Evolutionary conservation across 2,888 invertebrate species (phyloP).

Genomic region (Agrochola lychnidis): DNA sequence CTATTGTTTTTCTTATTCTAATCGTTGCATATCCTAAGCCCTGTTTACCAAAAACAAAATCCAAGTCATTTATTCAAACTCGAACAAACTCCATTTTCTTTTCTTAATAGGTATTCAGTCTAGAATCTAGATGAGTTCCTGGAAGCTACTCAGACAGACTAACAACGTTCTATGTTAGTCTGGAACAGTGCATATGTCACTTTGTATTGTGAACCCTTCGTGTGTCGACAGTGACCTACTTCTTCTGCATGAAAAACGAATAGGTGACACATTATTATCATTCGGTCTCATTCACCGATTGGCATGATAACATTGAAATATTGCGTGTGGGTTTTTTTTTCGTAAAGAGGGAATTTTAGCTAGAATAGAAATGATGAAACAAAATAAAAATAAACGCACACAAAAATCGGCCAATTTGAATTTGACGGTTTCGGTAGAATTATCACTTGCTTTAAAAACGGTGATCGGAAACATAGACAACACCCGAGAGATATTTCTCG

Average conservation of each 20-base stretch:
- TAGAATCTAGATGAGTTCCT: neutral
- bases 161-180: constrained; percentile 7
- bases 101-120: neutral
- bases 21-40: neutral
- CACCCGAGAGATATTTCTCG: too few species aligned
- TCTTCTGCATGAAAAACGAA: constrained; percentile 39
- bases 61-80: too few species aligned
- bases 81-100: neutral
- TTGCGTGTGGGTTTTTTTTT: neutral
- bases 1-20: neutral
- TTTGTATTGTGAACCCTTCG: constrained; percentile 33
- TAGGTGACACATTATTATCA: constrained; percentile 31
- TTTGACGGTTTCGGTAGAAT: neutral
- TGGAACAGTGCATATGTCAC: constrained; percentile 43
- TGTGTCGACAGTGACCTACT: constrained; percentile 51
- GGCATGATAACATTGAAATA: constrained; percentile 7
- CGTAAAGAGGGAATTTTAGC: neutral
- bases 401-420: neutral
- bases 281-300: constrained; percentile 30
- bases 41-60: too few species aligned
- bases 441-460: too few species aligned
- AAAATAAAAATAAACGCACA: neutral
- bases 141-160: constrained; percentile 1
- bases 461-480: too few species aligned
- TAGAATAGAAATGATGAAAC: neutral